A percentile compares a stretch with the other conserved stretches of the same genome.
phyloP scores from a whole-genome alignment of 2,797 vertebrate species.

The Xenentodon cancila region DNA sequence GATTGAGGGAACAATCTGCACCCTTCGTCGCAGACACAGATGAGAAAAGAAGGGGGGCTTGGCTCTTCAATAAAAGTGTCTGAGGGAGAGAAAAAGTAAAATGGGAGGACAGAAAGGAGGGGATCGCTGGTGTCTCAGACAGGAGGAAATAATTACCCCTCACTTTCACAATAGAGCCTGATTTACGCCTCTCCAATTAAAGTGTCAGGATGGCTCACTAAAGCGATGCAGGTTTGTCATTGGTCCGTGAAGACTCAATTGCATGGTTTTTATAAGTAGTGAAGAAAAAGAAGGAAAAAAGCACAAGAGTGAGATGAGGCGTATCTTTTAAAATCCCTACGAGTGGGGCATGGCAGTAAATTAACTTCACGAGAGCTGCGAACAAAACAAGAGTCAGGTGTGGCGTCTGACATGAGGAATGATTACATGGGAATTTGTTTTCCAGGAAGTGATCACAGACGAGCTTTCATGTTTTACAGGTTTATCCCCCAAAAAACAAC shows the following conservation, averaged over 20 bases:
- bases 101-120: constrained; percentile 2
- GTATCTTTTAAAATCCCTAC: constrained; percentile 37
- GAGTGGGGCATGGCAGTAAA: constrained; percentile 43
- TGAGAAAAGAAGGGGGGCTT: constrained; percentile 12
- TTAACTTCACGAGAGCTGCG: constrained; percentile 45
- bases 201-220: constrained; percentile 62
- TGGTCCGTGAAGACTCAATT: constrained; percentile 32
- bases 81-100: constrained; percentile 22
- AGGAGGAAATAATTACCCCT: constrained; percentile 75
- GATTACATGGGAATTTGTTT: background rate
- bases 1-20: constrained; percentile 21
- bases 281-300: constrained; percentile 27
- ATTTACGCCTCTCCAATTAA: constrained; percentile 78
- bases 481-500: constrained; percentile 1
- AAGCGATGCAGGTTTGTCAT: constrained; percentile 41
- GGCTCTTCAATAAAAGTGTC: constrained; percentile 27
- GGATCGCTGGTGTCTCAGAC: constrained; percentile 47
- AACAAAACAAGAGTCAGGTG: constrained; percentile 22
- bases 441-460: constrained; percentile 3
- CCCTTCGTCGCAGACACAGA: constrained; percentile 26
- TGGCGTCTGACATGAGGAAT: constrained; percentile 15
- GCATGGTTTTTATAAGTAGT: constrained; percentile 21
- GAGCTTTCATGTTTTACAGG: constrained; percentile 1
- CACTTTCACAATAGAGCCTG: constrained; percentile 58
- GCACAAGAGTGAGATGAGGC: constrained; percentile 42